Conservation (phyloP, 2,113 vertebrate species). For the cattle (Bos taurus) region ARS-UCD2.0 NC_037330.1:86343501-86344000, state of each 20-base stretch:
- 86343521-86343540: neutral
- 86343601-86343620: neutral
- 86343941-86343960: neutral
- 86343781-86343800: neutral
- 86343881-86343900: neutral
- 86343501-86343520: neutral
- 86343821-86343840: neutral
- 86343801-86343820: neutral
- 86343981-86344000: neutral
- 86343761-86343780: neutral
- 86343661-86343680: neutral
- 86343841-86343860: neutral
- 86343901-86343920: neutral
- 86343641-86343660: neutral
- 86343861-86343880: neutral
- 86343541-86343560: neutral
- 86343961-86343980: neutral
- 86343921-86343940: neutral
- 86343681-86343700: neutral
- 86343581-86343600: neutral
- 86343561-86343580: neutral
- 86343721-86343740: neutral
- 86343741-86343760: neutral
- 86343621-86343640: neutral
- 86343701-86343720: neutral